Base-by-base conservation (phyloP, 2,888 invertebrate species). In the Celastrina argiolus region DNA sequence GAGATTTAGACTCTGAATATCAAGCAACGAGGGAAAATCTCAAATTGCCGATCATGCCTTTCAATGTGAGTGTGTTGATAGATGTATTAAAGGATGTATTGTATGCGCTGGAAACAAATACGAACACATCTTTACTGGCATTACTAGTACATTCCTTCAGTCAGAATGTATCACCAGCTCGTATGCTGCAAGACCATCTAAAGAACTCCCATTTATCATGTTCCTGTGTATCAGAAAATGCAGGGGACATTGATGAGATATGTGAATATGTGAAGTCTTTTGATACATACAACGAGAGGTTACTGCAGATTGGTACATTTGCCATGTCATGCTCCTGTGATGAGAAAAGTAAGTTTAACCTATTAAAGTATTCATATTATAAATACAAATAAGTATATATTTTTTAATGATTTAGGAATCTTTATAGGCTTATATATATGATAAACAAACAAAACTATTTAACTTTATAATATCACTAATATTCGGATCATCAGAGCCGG, bases 291-390 rank as follows among this genome's bases (percentile, higher is more conserved):
- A 93, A 93, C 74, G 95, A 95, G 76, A 92, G 94, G 73, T 83
- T 94, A 63, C 85, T 94, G 82, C 94, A 95, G 76, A 94, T 95
- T 74, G 95, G 94, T 59, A 87, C 93, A 63, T 95, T 95, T 82
- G 94, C 95, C n/a, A 91, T 94, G 58, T 93, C 94, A 4, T 89
- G 88, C 74, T 88, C 88, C 31, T 88, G 86, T 39, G 89, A 89
- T 79, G 81, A 87, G 69, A 81, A 78, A 72, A 82, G 91, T 90
- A 75, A 78, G 88, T 79, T 36, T n/a, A n/a, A n/a, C n/a, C n/a
- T n/a, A n/a, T n/a, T n/a, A n/a, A n/a, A n/a, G n/a, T n/a, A n/a
- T n/a, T n/a, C n/a, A n/a, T n/a, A n/a, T n/a, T n/a, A n/a, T n/a
- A n/a, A n/a, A n/a, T n/a, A n/a, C n/a, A n/a, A n/a, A n/a, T n/a